Percentiles rank a stretch among this genome's conserved stretches.
These are phyloP conservation scores for Miniopterus natalensis DNA, from an alignment of 2,113 vertebrate genomes.

Conservation along the genomic window DNA sequence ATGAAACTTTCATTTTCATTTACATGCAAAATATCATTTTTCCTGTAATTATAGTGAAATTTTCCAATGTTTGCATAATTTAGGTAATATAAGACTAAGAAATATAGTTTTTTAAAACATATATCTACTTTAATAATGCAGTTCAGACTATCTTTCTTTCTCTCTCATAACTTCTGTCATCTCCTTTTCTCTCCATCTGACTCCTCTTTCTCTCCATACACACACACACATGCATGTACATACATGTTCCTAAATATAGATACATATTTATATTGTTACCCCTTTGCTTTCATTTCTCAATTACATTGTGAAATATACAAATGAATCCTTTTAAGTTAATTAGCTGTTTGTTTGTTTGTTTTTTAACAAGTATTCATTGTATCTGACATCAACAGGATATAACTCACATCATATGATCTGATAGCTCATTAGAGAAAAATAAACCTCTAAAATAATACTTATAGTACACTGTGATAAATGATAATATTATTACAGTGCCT, in stretches of 20 bases:
- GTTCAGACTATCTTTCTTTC: not conserved
- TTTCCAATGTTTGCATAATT: not conserved
- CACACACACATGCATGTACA: fast-evolving
- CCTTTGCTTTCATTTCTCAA: not conserved
- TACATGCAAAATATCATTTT: not conserved
- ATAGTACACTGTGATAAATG: not conserved
- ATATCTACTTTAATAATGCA: not conserved
- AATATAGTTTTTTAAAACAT: not conserved
- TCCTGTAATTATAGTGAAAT: not conserved
- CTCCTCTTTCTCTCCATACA: not conserved
- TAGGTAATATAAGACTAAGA: not conserved
- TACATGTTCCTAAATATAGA: not conserved
- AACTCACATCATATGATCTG: not conserved
- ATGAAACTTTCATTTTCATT: slow-evolving; percentile 25
- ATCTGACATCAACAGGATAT: fast-evolving
- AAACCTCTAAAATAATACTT: not conserved
- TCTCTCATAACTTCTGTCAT: not conserved
- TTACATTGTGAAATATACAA: not conserved
- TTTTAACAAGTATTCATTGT: not conserved
- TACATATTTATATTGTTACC: not conserved
- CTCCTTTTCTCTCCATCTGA: not conserved
- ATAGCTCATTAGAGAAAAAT: not conserved
- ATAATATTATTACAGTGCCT: not conserved
- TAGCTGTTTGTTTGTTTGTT: not conserved
- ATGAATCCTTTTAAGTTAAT: not conserved